Evolutionary conservation across 2,113 vertebrate genomes (phyloP).

Genomic region (Haemorhous mexicanus): DNA sequence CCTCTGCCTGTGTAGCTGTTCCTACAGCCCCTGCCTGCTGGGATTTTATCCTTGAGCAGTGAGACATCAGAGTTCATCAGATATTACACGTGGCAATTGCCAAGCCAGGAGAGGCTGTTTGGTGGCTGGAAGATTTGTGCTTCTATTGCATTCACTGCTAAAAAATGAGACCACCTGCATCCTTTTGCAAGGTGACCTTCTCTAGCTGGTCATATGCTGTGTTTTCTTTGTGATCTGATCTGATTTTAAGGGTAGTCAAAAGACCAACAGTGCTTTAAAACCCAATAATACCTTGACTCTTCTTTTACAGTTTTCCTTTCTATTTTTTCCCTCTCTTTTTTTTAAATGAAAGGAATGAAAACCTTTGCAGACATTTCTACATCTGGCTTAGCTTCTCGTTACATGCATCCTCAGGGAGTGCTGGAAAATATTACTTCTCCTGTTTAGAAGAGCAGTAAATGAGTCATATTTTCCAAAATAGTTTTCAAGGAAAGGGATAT

Average conservation of each 20-base stretch:
- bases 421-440: conserved; percentile 54
- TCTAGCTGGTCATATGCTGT: background rate
- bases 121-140: conserved; percentile 47
- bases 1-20: conserved; percentile 27
- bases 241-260: conserved; percentile 43
- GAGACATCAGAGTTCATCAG: conserved; percentile 38
- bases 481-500: background rate
- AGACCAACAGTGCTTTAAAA: conserved; percentile 46
- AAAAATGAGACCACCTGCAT: conserved; percentile 53
- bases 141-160: conserved; percentile 17
- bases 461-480: conserved; percentile 2
- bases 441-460: conserved; percentile 43
- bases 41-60: conserved; percentile 14
- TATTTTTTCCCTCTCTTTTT: background rate
- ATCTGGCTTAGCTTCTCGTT: conserved; percentile 8
- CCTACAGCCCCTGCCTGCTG: conserved; percentile 9
- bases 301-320: background rate
- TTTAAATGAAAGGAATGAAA: background rate
- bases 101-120: conserved; percentile 31
- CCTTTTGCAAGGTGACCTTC: conserved; percentile 59
- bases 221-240: conserved; percentile 36
- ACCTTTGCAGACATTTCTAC: background rate
- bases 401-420: background rate
- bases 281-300: background rate
- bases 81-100: conserved; percentile 28